Evolutionary conservation across 2,888 invertebrate species (phyloP), one percentile per base, ranked within the genome.

Genomic region (Alsophila aescularia): DNA sequence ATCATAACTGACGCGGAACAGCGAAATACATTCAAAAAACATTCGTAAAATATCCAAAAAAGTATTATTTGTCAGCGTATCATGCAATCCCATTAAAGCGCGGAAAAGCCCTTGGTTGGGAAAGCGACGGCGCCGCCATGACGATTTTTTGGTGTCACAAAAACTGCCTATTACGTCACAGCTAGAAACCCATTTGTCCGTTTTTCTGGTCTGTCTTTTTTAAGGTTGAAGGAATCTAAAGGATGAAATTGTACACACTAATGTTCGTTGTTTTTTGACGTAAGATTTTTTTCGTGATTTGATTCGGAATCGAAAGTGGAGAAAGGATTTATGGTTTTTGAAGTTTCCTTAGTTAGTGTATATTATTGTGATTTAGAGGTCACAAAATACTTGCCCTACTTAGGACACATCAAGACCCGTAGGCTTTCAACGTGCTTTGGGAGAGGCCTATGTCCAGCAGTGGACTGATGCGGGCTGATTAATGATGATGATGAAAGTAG

Each of bases 161-260:
- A 55, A 55, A 40, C 12, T 15, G 40, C 37, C 41, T 55, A 51
- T 55, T 50, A 55, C 55, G 55, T 50, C 55, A 50, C 29, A 49
- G 40, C 52, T 52, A 47, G 52, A 39, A 32, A 12, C 29, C 45
- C 45, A 47, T 52, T 52, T 41, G 45, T 52, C 18, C 21, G 18
- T 10, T n/a, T 39, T 52, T 45, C 39, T 45, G 36, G 16, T 6
- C 15, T 9, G 15, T 2, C 1, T 45, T 40, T 35, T 52, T 47
- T 45, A 13, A 29, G 24, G 12, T 21, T 29, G 27, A 14, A 2
- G 39, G 31, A 42, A 32, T 40, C 42, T 31, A 32, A 13, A 15
- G 32, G 27, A 45, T 47, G 45, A 47, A 52, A 45, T 35, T 29
- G 29, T 35, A 10, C 16, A 44, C 37, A 31, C 7, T 39, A 45